Conservation (phyloP, 2,113 vertebrate genomes). For the Hiodon alosoides region DNA sequence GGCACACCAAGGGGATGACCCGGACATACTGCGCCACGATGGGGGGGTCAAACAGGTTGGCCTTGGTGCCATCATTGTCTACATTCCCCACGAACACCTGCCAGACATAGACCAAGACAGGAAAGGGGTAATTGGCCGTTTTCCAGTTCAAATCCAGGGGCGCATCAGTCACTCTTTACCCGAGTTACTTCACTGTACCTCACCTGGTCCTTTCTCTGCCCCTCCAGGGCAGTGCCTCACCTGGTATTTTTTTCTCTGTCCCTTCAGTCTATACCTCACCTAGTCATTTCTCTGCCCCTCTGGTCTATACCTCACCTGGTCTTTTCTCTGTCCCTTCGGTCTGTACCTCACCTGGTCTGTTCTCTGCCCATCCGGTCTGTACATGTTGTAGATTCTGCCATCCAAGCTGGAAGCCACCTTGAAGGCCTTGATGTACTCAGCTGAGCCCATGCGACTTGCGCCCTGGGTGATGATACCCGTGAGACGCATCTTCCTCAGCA, state of each 20-base stretch:
- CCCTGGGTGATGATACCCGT: slow-evolving; percentile 83
- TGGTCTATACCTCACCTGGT: neutral
- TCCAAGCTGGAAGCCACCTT: slow-evolving; percentile 81
- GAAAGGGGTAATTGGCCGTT: neutral
- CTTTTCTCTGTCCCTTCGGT: neutral
- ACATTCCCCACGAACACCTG: slow-evolving; percentile 80
- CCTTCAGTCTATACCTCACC: slow-evolving; percentile 50
- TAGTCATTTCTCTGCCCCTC: slow-evolving; percentile 56
- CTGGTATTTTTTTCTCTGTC: too few species aligned
- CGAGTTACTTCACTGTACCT: neutral
- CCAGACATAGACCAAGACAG: neutral
- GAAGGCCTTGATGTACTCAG: slow-evolving; percentile 78
- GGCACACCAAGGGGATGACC: slow-evolving; percentile 73
- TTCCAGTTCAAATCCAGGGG: neutral
- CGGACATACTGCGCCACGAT: slow-evolving; percentile 78
- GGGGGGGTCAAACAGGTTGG: slow-evolving; percentile 77
- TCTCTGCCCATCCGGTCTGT: slow-evolving; percentile 36
- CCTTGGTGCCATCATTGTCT: slow-evolving; percentile 70
- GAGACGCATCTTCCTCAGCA: slow-evolving; percentile 78
- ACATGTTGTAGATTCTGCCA: slow-evolving; percentile 67
- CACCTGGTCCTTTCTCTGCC: slow-evolving; percentile 3
- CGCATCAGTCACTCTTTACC: neutral
- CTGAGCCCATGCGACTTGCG: slow-evolving; percentile 71
- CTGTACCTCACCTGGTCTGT: too few species aligned
- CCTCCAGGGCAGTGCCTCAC: neutral